A percentile compares a stretch with the other conserved stretches of the same genome.
Evolutionary conservation across 2,888 invertebrate species (phyloP).

Genomic region (Apodemia zela): DNA sequence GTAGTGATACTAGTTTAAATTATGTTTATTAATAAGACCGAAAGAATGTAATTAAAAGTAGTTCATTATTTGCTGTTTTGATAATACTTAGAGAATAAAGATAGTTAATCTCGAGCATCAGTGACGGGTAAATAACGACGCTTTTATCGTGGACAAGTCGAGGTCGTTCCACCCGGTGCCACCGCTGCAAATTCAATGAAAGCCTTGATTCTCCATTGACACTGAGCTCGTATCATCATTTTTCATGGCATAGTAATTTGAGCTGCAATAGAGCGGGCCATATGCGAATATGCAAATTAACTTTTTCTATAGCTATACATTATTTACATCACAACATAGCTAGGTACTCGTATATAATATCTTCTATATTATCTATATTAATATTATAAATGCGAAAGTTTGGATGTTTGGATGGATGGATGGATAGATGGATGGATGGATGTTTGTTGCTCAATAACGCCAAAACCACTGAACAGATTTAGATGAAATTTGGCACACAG

Average conservation of each 20-base stretch:
- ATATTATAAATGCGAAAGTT: too few species aligned
- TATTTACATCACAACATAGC: too few species aligned
- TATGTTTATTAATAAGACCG: too few species aligned
- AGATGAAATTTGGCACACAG: too few species aligned
- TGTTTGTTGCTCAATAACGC: too few species aligned
- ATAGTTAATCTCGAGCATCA: conserved; percentile 19
- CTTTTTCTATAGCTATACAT: too few species aligned
- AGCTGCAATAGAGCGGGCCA: neutral
- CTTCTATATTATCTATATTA: too few species aligned
- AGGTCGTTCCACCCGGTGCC: conserved; percentile 39
- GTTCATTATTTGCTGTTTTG: neutral
- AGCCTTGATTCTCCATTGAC: conserved; percentile 24
- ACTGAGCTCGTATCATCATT: neutral
- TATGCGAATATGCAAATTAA: neutral
- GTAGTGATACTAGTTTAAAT: too few species aligned
- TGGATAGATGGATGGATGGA: too few species aligned
- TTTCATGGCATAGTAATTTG: conserved; percentile 8
- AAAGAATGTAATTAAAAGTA: conserved; percentile 5
- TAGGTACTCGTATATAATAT: too few species aligned
- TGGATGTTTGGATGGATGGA: too few species aligned
- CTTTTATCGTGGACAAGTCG: conserved; percentile 27
- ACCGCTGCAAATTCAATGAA: conserved; percentile 26
- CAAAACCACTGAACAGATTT: too few species aligned
- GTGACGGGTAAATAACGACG: conserved; percentile 5
- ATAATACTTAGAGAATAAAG: conserved; percentile 7